Conservation (phyloP, 2,797 vertebrate species). For the Zenarchopterus dispar region DNA sequence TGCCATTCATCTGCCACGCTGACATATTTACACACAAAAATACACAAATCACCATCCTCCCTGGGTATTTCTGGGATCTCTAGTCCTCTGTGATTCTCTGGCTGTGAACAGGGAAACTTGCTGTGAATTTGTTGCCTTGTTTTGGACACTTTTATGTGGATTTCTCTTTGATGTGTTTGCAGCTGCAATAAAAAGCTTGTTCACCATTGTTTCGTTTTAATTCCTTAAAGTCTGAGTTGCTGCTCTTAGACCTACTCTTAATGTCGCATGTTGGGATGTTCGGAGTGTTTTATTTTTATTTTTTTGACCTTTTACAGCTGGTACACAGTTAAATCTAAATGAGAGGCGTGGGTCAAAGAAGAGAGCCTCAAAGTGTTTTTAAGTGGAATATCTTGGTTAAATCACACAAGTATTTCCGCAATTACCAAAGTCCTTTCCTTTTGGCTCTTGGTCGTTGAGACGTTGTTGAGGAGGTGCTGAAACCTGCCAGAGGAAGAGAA, state of each 20-base stretch:
- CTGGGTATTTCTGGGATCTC: constrained; percentile 66
- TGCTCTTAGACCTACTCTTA: neutral
- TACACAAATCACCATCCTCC: constrained; percentile 19
- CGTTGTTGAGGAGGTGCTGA: constrained; percentile 29
- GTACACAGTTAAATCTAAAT: constrained; percentile 30
- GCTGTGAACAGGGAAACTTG: constrained; percentile 16
- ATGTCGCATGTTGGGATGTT: neutral
- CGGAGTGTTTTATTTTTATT: neutral
- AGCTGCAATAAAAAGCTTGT: constrained; percentile 65
- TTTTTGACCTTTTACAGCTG: constrained; percentile 3
- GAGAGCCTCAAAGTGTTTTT: constrained; percentile 38
- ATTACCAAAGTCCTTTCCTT: constrained; percentile 43
- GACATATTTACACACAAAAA: constrained; percentile 1
- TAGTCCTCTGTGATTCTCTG: constrained; percentile 32
- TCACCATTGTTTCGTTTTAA: constrained; percentile 18
- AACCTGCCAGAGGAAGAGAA: constrained; percentile 15
- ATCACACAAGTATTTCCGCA: constrained; percentile 60
- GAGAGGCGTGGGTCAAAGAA: constrained; percentile 20
- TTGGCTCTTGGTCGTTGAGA: constrained; percentile 33
- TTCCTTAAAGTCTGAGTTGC: neutral
- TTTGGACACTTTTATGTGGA: constrained; percentile 58
- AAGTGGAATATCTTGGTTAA: constrained; percentile 51
- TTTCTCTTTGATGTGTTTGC: constrained; percentile 51
- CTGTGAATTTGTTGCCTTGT: constrained; percentile 57
- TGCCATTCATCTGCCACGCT: neutral